Evolutionary conservation across 2,797 vertebrate genomes (phyloP).

Genomic region (Betta splendens): DNA sequence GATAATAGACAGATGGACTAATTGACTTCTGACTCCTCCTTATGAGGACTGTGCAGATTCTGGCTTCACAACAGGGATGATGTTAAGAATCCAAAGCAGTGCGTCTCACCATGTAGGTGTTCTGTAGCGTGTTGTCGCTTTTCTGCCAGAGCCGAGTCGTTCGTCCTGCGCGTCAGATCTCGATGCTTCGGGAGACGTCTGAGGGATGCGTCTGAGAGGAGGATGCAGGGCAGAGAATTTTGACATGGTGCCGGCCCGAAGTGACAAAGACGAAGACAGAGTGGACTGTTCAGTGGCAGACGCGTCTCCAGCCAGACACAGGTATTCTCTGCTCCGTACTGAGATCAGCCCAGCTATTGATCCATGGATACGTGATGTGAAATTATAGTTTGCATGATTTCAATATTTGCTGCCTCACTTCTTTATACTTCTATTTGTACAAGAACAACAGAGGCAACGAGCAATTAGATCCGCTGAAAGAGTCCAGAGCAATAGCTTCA

Average conservation of each 20-base stretch:
- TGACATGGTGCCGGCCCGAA: constrained; percentile 80
- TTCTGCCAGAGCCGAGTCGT: constrained; percentile 11
- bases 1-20: constrained; percentile 48
- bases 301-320: constrained; percentile 68
- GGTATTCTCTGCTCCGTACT: constrained; percentile 71
- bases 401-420: constrained; percentile 17
- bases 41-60: constrained; percentile 52
- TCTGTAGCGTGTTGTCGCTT: constrained; percentile 33
- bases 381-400: constrained; percentile 7
- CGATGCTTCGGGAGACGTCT: constrained; percentile 50
- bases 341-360: constrained; percentile 44
- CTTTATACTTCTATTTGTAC: constrained; percentile 18
- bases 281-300: constrained; percentile 71
- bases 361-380: constrained; percentile 27
- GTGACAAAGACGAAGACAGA: constrained; percentile 74
- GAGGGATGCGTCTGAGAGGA: constrained; percentile 70
- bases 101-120: constrained; percentile 61
- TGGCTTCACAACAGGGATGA: constrained; percentile 37
- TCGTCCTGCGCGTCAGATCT: constrained; percentile 31
- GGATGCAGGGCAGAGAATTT: constrained; percentile 68
- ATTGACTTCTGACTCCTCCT: constrained; percentile 60
- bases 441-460: constrained; percentile 20
- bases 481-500: constrained; percentile 52
- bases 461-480: constrained; percentile 36
- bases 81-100: constrained; percentile 49